Evolutionary conservation across 2,797 vertebrate genomes (phyloP).

Genomic region (Megalops cyprinoides): DNA sequence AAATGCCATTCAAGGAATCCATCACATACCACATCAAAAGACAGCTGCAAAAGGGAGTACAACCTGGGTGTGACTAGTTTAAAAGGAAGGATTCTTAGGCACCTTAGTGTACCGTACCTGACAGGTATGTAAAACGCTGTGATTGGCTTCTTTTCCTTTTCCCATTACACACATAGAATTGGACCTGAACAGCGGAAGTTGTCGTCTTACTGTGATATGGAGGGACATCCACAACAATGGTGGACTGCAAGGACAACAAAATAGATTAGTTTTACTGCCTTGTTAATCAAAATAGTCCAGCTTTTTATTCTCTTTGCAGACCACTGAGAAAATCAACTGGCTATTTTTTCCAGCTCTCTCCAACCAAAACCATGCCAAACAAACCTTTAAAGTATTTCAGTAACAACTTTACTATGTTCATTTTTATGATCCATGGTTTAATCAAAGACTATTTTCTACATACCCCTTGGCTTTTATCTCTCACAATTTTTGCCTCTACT

Average conservation of each 20-base stretch:
- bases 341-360: not conserved
- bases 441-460: conserved; percentile 46
- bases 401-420: not conserved
- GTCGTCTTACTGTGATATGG: conserved; percentile 84
- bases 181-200: conserved; percentile 80
- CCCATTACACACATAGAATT: conserved; percentile 93
- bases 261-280: not conserved
- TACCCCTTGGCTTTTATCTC: conserved; percentile 87
- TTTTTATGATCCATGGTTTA: not conserved
- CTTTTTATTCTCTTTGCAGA: not conserved
- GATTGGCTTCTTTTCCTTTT: conserved; percentile 89
- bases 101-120: conserved; percentile 69
- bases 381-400: not conserved
- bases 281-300: not conserved
- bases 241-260: conserved; percentile 70
- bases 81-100: not conserved
- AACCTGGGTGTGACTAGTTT: not conserved
- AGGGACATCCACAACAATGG: conserved; percentile 87
- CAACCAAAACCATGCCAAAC: not conserved
- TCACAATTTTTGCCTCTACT: conserved; percentile 83
- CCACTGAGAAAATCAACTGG: not conserved
- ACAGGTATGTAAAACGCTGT: conserved; percentile 86
- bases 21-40: not conserved
- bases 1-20: not conserved
- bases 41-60: not conserved